These are phyloP conservation scores for Automeris io DNA, from an alignment of 2,888 invertebrate species.

Conservation along the genomic window DNA sequence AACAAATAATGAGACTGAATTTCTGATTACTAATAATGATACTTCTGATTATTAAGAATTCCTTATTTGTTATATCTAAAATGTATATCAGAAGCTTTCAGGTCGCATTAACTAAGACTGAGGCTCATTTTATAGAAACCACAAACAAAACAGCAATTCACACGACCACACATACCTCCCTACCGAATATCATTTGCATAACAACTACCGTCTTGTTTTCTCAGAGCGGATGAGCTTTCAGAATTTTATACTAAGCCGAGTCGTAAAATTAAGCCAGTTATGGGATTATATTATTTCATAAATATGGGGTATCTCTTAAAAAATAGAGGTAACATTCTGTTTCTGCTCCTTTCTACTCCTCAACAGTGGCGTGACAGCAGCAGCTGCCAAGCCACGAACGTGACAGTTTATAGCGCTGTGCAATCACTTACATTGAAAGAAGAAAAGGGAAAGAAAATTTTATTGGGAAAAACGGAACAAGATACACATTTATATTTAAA, in stretches of 20 bases:
- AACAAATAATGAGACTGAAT: too few relatives aligned
- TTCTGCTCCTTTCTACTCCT: too few relatives aligned
- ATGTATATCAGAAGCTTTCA: neutral
- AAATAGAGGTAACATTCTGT: too few relatives aligned
- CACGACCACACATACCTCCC: constrained; percentile 3
- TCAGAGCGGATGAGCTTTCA: neutral
- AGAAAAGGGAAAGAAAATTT: too few relatives aligned
- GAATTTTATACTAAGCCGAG: neutral
- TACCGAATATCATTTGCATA: constrained; percentile 23
- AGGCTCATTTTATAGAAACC: neutral
- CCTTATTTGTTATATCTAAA: neutral
- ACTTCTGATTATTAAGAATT: neutral
- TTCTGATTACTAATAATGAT: too few relatives aligned
- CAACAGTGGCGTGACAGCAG: too few relatives aligned
- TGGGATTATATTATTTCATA: neutral
- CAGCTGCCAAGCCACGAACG: too few relatives aligned
- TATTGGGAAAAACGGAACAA: too few relatives aligned
- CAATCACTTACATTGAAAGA: too few relatives aligned
- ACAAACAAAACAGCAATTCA: neutral
- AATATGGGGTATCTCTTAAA: too few relatives aligned
- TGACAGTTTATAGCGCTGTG: too few relatives aligned
- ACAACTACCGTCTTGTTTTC: constrained; percentile 11
- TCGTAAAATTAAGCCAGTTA: neutral
- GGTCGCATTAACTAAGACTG: neutral
- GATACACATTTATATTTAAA: too few relatives aligned